Evolutionary conservation across 2,113 vertebrate species (phyloP).

Genomic region (Carassius carassius): DNA sequence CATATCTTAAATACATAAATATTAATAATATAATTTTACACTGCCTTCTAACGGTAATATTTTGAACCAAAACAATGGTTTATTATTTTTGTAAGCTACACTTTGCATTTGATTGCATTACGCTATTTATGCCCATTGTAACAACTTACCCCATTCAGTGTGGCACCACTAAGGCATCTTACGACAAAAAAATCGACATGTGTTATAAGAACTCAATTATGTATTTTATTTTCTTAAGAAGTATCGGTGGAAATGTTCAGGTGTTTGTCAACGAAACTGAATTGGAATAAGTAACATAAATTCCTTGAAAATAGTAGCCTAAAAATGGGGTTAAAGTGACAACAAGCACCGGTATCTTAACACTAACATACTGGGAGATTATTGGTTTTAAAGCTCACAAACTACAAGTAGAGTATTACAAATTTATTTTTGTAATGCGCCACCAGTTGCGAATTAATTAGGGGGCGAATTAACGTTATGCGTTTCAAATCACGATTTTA

Average conservation of each 20-base stretch:
- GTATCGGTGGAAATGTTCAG: background rate
- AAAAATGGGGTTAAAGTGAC: background rate
- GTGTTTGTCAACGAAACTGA: background rate
- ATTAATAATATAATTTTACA: background rate
- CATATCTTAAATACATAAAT: background rate
- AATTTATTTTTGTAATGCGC: background rate
- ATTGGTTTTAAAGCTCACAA: background rate
- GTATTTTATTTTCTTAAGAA: background rate
- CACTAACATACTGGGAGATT: background rate
- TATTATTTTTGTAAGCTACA: background rate
- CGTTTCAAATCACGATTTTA: background rate
- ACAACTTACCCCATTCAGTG: background rate
- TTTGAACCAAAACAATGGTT: background rate
- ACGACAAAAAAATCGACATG: background rate
- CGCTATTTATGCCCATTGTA: background rate
- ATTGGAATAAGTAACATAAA: background rate
- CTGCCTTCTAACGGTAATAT: background rate
- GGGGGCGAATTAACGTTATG: background rate
- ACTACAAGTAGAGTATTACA: background rate
- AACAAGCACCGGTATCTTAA: no score
- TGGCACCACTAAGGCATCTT: background rate
- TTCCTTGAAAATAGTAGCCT: no score
- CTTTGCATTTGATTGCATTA: background rate
- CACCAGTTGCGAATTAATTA: conserved; percentile 16
- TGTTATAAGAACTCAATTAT: background rate